phyloP scores from a whole-genome alignment of 2,113 vertebrate species.

The Oreochromis tanganicae region DNA sequence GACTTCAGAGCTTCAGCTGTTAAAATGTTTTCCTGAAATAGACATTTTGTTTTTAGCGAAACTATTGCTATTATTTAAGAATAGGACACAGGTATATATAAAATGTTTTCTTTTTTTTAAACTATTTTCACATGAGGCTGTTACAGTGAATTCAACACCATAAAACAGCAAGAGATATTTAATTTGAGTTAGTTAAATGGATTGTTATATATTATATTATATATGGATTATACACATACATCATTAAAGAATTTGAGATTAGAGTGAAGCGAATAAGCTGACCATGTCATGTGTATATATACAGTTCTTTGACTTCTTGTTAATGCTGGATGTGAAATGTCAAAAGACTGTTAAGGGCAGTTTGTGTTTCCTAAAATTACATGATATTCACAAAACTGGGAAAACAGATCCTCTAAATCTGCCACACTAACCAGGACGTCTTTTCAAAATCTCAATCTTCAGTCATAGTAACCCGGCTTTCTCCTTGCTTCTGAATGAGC shows the following conservation, averaged over 20 bases:
- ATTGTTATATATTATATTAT: neutral
- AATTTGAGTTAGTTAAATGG: neutral
- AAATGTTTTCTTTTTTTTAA: neutral
- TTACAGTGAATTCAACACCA: neutral
- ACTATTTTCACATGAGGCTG: neutral
- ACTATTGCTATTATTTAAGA: neutral
- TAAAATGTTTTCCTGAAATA: neutral
- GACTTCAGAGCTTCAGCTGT: neutral
- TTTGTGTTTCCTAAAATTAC: neutral
- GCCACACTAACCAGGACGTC: accelerated
- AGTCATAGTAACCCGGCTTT: neutral
- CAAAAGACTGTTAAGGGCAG: neutral
- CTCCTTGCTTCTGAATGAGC: neutral
- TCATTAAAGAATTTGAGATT: neutral
- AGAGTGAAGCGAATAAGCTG: neutral
- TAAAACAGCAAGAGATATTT: neutral
- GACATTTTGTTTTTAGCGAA: neutral
- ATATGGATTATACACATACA: neutral
- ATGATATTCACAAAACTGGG: neutral
- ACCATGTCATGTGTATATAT: neutral
- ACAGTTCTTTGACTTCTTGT: neutral
- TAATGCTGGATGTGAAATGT: neutral
- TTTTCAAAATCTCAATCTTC: neutral
- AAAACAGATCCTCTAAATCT: neutral
- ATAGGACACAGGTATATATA: neutral